A percentile compares a stretch with the other conserved stretches of the same genome.
These are phyloP conservation scores for Spodoptera littoralis DNA, from an alignment of 2,888 invertebrate species.

Conservation along the genomic window DNA sequence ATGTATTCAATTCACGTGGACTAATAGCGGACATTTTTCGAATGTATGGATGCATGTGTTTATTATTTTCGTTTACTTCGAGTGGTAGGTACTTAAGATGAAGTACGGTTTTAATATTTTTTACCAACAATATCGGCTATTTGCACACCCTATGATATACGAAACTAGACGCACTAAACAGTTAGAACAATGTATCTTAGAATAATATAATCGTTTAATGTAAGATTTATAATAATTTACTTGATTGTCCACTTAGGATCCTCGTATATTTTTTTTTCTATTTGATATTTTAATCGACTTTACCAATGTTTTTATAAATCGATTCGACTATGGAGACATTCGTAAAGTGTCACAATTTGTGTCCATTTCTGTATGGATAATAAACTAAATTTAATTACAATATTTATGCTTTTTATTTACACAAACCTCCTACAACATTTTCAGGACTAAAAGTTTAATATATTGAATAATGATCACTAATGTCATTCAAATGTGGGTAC, in stretches of 20 bases:
- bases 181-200: conserved; percentile 69
- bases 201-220: conserved; percentile 79
- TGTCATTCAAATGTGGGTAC: no score
- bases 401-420: conserved; percentile 55
- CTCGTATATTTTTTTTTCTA: conserved; percentile 81
- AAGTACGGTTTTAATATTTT: conserved; percentile 43
- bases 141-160: conserved; percentile 65
- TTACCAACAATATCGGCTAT: conserved; percentile 56
- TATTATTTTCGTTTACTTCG: conserved; percentile 41
- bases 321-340: conserved; percentile 76
- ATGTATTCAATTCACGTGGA: conserved; percentile 57
- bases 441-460: no score
- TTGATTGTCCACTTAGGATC: conserved; percentile 77
- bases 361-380: conserved; percentile 85
- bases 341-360: conserved; percentile 78
- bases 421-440: no score
- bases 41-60: conserved; percentile 43
- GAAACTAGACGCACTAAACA: conserved; percentile 65
- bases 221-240: conserved; percentile 76
- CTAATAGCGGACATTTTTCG: conserved; percentile 37
- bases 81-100: conserved; percentile 50
- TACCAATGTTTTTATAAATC: conserved; percentile 80
- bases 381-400: conserved; percentile 80
- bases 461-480: no score
- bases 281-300: conserved; percentile 78